phyloP scores from a whole-genome alignment of 2,888 invertebrate genomes.

The Papilio gigon region DNA sequence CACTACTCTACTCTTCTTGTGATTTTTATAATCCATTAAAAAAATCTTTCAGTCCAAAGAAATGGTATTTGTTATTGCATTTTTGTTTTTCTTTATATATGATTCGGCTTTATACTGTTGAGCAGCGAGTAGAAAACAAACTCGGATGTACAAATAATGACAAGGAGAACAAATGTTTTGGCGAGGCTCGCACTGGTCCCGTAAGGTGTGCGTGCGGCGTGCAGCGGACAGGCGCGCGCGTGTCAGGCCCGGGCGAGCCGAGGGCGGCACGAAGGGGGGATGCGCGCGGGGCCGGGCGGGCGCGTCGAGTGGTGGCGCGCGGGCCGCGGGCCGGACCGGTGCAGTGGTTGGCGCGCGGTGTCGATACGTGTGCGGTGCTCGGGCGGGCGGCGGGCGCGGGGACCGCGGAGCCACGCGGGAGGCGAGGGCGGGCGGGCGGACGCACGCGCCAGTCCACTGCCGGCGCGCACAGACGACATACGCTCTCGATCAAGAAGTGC shows the following conservation, averaged over 20 bases:
- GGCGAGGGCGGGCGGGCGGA: conserved; percentile 52
- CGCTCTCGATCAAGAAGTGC: conserved; percentile 62
- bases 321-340: conserved; percentile 54
- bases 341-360: conserved; percentile 75
- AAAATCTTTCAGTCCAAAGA: neutral
- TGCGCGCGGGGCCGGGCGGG: conserved; percentile 61
- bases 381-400: conserved; percentile 50
- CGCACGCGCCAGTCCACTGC: conserved; percentile 69
- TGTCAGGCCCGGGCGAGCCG: conserved; percentile 49
- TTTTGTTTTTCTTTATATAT: neutral
- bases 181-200: conserved; percentile 50
- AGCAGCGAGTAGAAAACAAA: conserved; percentile 50
- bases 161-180: conserved; percentile 57
- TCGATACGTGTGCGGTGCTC: conserved; percentile 68
- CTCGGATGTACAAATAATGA: conserved; percentile 56
- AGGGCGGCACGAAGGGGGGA: conserved; percentile 71
- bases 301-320: conserved; percentile 51
- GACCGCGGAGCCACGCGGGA: conserved; percentile 48
- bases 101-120: neutral
- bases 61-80: neutral
- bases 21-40: neutral
- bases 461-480: conserved; percentile 66
- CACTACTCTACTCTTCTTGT: neutral
- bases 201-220: conserved; percentile 53
- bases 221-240: conserved; percentile 40